phyloP scores from a whole-genome alignment of 2,113 vertebrate species.

The Cavia aperea region DNA sequence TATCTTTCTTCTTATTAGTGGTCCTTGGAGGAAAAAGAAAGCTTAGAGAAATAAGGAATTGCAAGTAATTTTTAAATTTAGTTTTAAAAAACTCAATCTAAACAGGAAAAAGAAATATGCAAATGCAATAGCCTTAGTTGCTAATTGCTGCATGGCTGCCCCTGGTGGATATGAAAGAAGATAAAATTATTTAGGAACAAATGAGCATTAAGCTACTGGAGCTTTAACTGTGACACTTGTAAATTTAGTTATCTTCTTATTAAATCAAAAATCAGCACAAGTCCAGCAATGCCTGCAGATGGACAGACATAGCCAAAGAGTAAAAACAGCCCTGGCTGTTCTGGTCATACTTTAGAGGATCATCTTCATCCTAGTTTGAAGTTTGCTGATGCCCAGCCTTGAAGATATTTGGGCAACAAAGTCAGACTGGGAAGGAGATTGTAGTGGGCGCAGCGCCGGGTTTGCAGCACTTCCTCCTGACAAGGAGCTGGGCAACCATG shows the following conservation, averaged over 20 bases:
- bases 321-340: background rate
- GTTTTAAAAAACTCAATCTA: background rate
- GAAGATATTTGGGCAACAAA: background rate
- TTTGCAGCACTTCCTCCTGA: background rate
- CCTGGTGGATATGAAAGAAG: constrained; percentile 6
- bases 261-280: background rate
- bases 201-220: background rate
- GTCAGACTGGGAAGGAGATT: background rate
- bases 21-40: background rate
- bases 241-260: background rate
- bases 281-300: background rate
- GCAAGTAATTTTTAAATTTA: background rate
- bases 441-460: background rate
- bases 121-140: background rate
- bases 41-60: background rate
- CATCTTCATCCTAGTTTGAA: background rate
- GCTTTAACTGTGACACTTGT: background rate
- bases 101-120: constrained; percentile 31
- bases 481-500: background rate
- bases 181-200: background rate
- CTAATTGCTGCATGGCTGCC: background rate
- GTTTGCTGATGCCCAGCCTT: background rate
- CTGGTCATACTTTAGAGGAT: background rate
- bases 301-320: background rate
- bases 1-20: background rate